Evolutionary conservation across 2,113 vertebrate genomes (phyloP).

Genomic region (Andinoacara biseriatus): DNA sequence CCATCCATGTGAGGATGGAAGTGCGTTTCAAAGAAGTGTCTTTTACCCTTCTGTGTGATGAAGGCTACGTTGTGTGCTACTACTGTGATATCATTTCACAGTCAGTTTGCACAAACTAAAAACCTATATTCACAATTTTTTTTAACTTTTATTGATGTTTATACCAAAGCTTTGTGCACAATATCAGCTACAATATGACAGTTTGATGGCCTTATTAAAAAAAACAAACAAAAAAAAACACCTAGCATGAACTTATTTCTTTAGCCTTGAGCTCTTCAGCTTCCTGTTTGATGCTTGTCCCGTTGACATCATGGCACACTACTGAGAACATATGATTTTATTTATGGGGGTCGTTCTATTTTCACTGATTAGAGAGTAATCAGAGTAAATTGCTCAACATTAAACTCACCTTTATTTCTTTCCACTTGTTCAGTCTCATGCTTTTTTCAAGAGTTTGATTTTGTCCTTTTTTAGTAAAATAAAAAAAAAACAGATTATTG

Average conservation of each 20-base stretch:
- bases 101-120: not conserved
- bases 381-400: not conserved
- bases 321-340: too few relatives aligned
- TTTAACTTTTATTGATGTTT: not conserved
- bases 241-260: too few relatives aligned
- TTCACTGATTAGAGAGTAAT: not conserved
- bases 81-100: too few relatives aligned
- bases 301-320: too few relatives aligned
- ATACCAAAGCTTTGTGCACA: not conserved
- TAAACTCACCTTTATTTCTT: not conserved
- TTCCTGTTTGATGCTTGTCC: too few relatives aligned
- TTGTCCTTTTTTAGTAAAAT: too few relatives aligned
- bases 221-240: too few relatives aligned
- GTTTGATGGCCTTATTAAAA: not conserved
- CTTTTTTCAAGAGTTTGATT: not conserved
- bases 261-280: too few relatives aligned
- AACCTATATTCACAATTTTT: not conserved
- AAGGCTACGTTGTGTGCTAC: not conserved
- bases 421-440: not conserved
- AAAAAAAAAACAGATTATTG: too few relatives aligned
- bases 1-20: not conserved
- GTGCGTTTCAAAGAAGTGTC: not conserved
- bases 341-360: too few relatives aligned
- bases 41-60: not conserved
- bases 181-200: not conserved